These are phyloP conservation scores for Anniella stebbinsi DNA, from an alignment of 2,797 vertebrate genomes.

Conservation along the genomic window DNA sequence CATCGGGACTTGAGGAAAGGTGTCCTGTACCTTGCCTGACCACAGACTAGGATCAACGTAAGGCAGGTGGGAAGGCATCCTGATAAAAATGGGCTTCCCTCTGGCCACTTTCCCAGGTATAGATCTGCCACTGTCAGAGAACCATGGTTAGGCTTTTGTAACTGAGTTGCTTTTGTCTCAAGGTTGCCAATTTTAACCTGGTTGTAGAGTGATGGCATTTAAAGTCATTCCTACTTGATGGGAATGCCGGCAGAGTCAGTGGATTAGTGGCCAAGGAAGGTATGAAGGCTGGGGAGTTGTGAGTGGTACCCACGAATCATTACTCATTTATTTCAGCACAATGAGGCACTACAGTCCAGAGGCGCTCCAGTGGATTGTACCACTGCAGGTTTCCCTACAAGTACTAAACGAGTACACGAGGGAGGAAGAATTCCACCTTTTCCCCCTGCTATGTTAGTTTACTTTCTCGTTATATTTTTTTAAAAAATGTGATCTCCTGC, in stretches of 20 bases:
- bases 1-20: neutral
- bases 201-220: rapidly evolving
- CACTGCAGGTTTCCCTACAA: neutral
- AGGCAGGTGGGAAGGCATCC: neutral
- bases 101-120: too few species aligned
- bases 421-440: neutral
- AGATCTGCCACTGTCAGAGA: neutral
- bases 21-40: neutral
- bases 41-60: neutral
- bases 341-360: too few species aligned
- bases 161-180: too few species aligned
- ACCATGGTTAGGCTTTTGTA: neutral
- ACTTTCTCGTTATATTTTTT: neutral
- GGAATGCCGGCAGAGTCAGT: rapidly evolving
- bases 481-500: neutral
- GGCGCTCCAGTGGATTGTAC: neutral
- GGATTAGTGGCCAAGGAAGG: neutral
- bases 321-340: too few species aligned
- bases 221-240: rapidly evolving
- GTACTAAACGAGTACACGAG: neutral
- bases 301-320: neutral
- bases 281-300: neutral
- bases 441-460: neutral
- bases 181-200: rapidly evolving
- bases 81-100: neutral